Conservation (phyloP, 2,113 vertebrate genomes). For the Poicephalus gulielmi region DNA sequence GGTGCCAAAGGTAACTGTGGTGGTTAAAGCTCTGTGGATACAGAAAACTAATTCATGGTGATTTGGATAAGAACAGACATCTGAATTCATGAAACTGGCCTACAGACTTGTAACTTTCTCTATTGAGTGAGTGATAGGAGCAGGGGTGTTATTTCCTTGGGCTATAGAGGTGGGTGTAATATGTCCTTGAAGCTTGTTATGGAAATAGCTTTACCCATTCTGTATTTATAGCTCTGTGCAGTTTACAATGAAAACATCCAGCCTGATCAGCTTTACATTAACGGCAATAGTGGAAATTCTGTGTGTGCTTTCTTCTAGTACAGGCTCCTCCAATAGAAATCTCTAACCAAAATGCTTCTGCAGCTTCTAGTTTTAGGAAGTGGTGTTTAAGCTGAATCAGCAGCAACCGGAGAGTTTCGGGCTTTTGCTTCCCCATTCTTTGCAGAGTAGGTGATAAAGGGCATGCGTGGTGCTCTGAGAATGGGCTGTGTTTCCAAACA, state of each 20-base stretch:
- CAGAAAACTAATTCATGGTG: fast-evolving
- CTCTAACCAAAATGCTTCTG: neutral
- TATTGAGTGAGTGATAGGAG: neutral
- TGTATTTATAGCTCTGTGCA: neutral
- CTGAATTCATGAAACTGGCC: neutral
- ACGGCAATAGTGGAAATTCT: neutral
- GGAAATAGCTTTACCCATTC: neutral
- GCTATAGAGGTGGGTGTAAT: neutral
- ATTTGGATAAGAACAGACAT: neutral
- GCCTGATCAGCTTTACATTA: neutral
- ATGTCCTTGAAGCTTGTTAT: neutral
- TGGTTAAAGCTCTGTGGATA: neutral
- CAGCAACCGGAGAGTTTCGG: neutral
- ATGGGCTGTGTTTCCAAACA: neutral
- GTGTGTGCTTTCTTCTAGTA: neutral
- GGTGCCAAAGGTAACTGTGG: neutral
- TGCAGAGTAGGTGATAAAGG: neutral
- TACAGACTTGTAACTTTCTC: neutral
- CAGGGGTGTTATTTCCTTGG: neutral
- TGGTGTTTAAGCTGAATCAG: neutral
- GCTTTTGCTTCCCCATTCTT: neutral
- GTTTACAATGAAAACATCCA: neutral
- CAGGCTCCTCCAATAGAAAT: neutral
- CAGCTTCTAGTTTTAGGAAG: neutral
- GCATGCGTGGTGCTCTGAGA: neutral